Evolutionary conservation across 2,888 invertebrate species (phyloP), one percentile per base, ranked within the genome.

Genomic region (Strigamia crassipes): DNA sequence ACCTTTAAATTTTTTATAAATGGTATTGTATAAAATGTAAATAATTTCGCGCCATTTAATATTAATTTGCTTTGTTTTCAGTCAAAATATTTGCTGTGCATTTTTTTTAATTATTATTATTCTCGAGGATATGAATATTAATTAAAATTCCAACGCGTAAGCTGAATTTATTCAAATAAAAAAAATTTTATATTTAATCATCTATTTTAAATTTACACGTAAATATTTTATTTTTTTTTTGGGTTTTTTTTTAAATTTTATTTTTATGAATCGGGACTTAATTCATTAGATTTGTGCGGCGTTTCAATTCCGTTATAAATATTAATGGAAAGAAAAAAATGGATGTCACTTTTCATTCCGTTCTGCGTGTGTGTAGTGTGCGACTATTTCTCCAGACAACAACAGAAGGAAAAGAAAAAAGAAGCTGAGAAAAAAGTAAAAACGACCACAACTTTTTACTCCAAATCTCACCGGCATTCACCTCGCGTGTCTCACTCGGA

Each of bases 401-500:
- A 56, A 9, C 1, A 15, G 15, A 13, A 18, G 18, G n/a, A 56
- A 73, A 73, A 27, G 27, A 27, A 15, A 51, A 51, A 6, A 18
- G 15, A 51, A 51, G 10, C 3, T 2, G 15, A 9, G 10, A 51
- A 15, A 18, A 51, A 51, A 51, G 18, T 18, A 51, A 51, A 73
- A 73, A 73, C 13, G 12, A 73, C 13, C 23, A 23, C 73, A 73
- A 73, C 31, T 73, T 73, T 73, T 73, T 73, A 73, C 73, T 73
- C 73, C 73, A 73, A 73, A 73, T 73, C 73, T 73, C 73, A 73
- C 73, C 73, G 73, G 73, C 73, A 73, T 73, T 73, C 73, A 73
- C 27, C 73, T 73, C 73, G 73, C 73, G 73, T 73, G 73, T 73
- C 73, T 73, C 73, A 31, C 73, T 73, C 73, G 73, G 73, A 73